phyloP scores from a whole-genome alignment of 2,113 vertebrate species.

The Paracanthobrama guichenoti region DNA sequence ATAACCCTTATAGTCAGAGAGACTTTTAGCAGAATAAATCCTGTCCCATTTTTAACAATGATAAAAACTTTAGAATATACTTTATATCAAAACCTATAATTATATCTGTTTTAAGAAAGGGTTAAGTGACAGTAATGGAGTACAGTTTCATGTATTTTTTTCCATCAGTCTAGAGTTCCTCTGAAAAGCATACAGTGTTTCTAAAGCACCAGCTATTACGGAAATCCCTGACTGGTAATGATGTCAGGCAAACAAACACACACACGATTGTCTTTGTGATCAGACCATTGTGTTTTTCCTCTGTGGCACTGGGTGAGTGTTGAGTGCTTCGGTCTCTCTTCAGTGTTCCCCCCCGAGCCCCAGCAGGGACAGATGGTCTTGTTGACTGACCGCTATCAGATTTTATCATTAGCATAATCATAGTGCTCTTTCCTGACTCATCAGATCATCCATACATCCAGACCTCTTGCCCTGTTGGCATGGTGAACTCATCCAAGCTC shows the following conservation, averaged over 20 bases:
- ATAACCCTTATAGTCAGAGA: not conserved
- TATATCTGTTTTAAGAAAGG: not conserved
- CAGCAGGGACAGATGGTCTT: slow-evolving; percentile 34
- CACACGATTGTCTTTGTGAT: slow-evolving; percentile 17
- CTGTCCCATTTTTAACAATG: not conserved
- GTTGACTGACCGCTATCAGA: slow-evolving; percentile 40
- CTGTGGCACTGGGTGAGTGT: slow-evolving; percentile 6
- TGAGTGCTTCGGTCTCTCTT: not conserved
- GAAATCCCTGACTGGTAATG: slow-evolving; percentile 11
- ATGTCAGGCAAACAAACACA: slow-evolving; percentile 15
- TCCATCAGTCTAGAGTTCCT: not conserved
- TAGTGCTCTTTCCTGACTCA: slow-evolving; percentile 28
- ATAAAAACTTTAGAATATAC: not conserved
- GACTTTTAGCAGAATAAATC: not conserved
- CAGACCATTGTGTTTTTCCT: slow-evolving; percentile 24
- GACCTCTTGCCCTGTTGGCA: slow-evolving; percentile 18
- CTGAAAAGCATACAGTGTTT: not conserved
- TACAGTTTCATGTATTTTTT: not conserved
- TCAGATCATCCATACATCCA: not conserved
- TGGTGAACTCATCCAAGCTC: slow-evolving; percentile 8
- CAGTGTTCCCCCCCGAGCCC: not conserved
- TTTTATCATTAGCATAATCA: slow-evolving; percentile 55
- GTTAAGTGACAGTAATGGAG: not conserved
- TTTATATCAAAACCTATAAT: not conserved
- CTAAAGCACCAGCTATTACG: slow-evolving; percentile 13